Conservation (phyloP, 2,113 vertebrate species). For the Chiloscyllium plagiosum region DNA sequence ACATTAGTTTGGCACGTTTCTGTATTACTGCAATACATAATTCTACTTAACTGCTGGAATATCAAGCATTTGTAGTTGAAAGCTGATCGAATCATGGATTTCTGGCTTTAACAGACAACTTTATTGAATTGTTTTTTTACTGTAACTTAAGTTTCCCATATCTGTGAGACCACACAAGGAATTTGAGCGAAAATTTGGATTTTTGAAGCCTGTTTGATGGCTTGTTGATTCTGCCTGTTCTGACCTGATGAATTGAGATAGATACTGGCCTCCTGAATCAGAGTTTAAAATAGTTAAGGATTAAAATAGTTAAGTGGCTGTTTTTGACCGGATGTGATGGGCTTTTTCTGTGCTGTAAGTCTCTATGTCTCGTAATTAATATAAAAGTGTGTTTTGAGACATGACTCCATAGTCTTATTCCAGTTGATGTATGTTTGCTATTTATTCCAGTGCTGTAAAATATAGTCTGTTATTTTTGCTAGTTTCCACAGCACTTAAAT, state of each 20-base stretch:
- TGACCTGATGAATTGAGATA: not conserved
- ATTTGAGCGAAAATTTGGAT: not conserved
- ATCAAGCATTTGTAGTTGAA: not conserved
- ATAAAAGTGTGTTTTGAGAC: not conserved
- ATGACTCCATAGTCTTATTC: not conserved
- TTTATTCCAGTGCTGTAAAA: not conserved
- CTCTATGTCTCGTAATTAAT: not conserved
- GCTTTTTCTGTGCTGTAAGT: too few relatives aligned
- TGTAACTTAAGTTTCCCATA: not conserved
- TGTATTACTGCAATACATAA: not conserved
- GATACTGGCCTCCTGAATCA: not conserved
- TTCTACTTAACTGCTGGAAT: not conserved
- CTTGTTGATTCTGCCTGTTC: not conserved
- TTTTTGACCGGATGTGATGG: too few relatives aligned
- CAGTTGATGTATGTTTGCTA: not conserved
- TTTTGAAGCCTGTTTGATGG: not conserved
- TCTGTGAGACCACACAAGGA: not conserved
- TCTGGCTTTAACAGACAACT: not conserved
- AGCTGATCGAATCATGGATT: not conserved
- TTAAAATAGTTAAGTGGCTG: too few relatives aligned
- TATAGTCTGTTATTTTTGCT: not conserved
- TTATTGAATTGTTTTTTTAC: not conserved
- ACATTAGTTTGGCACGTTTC: not conserved
- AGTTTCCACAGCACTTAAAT: not conserved
- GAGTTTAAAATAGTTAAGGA: not conserved